Evolutionary conservation across 64 coral and sea anemone genomes (phyloP).

Genomic region (Porites lutea): DNA sequence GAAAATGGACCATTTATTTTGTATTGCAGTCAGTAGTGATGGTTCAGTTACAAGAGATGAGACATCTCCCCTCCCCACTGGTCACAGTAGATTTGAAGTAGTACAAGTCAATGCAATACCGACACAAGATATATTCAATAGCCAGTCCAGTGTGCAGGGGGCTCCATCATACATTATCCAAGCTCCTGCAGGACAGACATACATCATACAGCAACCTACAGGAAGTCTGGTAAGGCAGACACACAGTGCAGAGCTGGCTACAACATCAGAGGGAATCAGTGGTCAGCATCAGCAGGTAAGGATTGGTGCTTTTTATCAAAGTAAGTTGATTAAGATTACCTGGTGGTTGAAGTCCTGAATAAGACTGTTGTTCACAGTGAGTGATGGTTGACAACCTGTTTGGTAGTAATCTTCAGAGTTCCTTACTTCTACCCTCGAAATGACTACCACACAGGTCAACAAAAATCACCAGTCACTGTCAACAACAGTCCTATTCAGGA

Average conservation of each 20-base stretch:
- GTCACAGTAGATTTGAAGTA: conserved; percentile 77
- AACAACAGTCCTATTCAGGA: no score
- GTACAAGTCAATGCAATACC: conserved; percentile 77
- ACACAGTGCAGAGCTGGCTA: conserved; percentile 28
- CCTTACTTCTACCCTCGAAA: no score
- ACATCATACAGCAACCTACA: conserved; percentile 89
- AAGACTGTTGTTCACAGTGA: no score
- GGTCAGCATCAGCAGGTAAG: conserved; percentile 34
- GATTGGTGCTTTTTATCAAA: background rate
- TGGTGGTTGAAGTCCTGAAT: background rate
- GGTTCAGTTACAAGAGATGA: conserved; percentile 78
- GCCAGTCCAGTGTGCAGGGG: conserved; percentile 32
- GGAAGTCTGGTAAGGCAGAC: conserved; percentile 75
- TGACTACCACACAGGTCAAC: no score
- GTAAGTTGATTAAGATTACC: no score
- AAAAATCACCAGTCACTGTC: no score
- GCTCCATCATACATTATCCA: conserved; percentile 91
- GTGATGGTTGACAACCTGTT: no score
- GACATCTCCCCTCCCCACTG: conserved; percentile 2
- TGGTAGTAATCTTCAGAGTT: background rate
- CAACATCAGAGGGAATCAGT: conserved; percentile 31
- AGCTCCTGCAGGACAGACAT: conserved; percentile 83
- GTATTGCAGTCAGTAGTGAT: conserved; percentile 80
- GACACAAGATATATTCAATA: conserved; percentile 64
- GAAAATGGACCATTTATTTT: background rate